A percentile compares a stretch with the other conserved stretches of the same genome.
Evolutionary conservation across 2,113 vertebrate genomes (phyloP).

Genomic region (Lanius ludovicianus): DNA sequence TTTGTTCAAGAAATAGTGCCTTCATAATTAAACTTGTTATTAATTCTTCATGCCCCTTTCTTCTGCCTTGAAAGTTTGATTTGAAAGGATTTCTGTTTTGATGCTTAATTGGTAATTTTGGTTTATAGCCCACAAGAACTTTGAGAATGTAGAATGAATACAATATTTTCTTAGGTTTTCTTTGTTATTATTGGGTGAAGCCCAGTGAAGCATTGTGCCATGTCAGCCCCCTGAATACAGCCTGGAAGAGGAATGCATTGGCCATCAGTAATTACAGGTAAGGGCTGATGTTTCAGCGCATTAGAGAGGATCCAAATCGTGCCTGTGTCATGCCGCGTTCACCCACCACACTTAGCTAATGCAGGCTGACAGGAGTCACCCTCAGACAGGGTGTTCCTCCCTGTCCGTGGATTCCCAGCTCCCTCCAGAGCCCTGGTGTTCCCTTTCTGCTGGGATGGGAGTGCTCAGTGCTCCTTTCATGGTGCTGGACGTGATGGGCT

Average conservation of each 20-base stretch:
- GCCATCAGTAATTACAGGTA: not conserved
- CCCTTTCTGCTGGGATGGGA: not conserved
- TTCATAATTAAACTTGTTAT: not conserved
- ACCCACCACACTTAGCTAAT: not conserved
- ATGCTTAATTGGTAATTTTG: not conserved
- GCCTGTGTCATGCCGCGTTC: accelerated
- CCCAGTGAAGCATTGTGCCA: not conserved
- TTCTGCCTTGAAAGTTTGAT: not conserved
- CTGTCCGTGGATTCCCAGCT: not conserved
- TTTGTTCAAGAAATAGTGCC: not conserved
- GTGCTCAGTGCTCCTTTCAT: accelerated
- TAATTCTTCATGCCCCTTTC: not conserved
- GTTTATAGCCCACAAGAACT: not conserved
- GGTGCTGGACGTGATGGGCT: not conserved
- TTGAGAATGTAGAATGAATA: not conserved
- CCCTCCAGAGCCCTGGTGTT: accelerated
- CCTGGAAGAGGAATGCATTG: not conserved
- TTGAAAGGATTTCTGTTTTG: not conserved
- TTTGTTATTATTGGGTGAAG: not conserved
- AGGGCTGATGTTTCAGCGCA: not conserved
- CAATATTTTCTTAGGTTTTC: not conserved
- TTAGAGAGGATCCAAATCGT: not conserved
- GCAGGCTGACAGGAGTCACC: not conserved
- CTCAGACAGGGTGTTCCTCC: not conserved
- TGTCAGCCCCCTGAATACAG: not conserved